phyloP scores from a whole-genome alignment of 2,113 vertebrate species.

The Lepus timidus region DNA sequence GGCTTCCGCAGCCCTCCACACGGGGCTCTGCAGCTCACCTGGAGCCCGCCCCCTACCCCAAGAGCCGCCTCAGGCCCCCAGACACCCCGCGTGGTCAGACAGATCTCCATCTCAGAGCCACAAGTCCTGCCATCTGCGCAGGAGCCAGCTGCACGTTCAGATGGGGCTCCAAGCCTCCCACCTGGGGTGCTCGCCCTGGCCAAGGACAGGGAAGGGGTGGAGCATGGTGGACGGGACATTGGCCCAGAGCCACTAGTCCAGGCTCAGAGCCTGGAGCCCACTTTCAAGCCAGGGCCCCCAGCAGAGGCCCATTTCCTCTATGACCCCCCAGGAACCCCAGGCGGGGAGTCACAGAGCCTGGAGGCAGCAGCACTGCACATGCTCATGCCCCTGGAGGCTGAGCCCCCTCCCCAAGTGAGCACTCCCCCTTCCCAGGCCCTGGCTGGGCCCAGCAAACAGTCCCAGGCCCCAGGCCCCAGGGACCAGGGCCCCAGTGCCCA shows the following conservation, averaged over 20 bases:
- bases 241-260: neutral
- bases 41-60: slow-evolving; percentile 56
- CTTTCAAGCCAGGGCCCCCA: neutral
- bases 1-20: neutral
- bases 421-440: neutral
- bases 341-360: neutral
- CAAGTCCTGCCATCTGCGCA: accelerated
- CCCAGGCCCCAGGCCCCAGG: neutral
- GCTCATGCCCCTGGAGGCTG: neutral
- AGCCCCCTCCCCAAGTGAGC: neutral
- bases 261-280: accelerated
- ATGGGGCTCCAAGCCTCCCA: neutral
- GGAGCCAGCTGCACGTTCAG: neutral
- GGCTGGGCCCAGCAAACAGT: neutral
- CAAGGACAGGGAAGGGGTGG: neutral
- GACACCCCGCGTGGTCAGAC: slow-evolving; percentile 51
- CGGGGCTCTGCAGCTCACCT: slow-evolving; percentile 47
- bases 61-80: neutral
- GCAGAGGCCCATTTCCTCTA: neutral
- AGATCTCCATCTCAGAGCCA: slow-evolving; percentile 66
- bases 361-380: neutral
- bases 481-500: too few relatives aligned
- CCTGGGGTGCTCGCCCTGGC: accelerated
- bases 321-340: neutral
- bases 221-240: accelerated